phyloP scores from a whole-genome alignment of 2,888 invertebrate genomes.

The Cephus runcator region DNA sequence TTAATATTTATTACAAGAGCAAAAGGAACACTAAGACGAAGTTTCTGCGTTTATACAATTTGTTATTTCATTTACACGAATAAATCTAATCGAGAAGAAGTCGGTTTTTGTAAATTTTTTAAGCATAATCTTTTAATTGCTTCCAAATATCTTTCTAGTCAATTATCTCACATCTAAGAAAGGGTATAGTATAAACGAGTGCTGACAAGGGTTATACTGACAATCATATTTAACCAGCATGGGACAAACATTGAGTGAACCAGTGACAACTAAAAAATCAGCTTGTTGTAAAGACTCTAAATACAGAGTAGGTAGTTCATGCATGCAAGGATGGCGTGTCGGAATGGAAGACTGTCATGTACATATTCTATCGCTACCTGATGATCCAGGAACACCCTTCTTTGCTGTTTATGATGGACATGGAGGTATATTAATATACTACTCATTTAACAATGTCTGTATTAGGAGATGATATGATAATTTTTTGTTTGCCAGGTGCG shows the following conservation, averaged over 20 bases:
- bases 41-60: neutral
- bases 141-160: neutral
- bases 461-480: neutral
- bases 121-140: neutral
- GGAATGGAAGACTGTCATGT: slow-evolving; percentile 99
- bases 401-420: slow-evolving; percentile 98
- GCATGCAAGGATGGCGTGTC: slow-evolving; percentile 99
- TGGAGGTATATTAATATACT: slow-evolving; percentile 72
- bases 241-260: slow-evolving; percentile 98
- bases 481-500: slow-evolving; percentile 72
- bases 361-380: slow-evolving; percentile 90
- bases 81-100: neutral
- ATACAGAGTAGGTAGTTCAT: slow-evolving; percentile 90
- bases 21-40: neutral
- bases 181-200: neutral
- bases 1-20: neutral
- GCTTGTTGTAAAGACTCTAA: slow-evolving; percentile 80
- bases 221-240: slow-evolving; percentile 66
- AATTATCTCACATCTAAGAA: neutral
- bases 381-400: slow-evolving; percentile 92
- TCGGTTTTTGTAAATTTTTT: neutral
- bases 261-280: slow-evolving; percentile 90
- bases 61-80: neutral
- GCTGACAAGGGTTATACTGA: neutral
- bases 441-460: neutral